Base-by-base conservation (phyloP, 2,797 vertebrate species). In the Alca torda region DNA sequence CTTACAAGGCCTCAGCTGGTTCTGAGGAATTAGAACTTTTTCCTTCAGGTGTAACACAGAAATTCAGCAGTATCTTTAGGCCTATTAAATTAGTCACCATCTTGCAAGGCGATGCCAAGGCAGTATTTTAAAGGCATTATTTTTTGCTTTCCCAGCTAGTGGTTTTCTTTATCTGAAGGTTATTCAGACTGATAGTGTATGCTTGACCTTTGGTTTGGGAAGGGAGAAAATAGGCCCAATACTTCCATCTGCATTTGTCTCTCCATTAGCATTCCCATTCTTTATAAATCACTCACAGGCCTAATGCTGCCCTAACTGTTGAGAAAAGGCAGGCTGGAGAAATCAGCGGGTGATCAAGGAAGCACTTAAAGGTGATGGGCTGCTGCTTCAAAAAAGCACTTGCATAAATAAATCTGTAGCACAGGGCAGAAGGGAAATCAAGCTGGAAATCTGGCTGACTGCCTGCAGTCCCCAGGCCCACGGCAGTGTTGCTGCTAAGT, bases 361-460 rank as follows among this genome's bases (percentile, higher is more conserved):
- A 94, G 37, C 86, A 90, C 85, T 97, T 95, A 90, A 84, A 95
- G 77, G 90, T 91, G 95, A 89, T 90, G 84, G 88, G 90, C 78
- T 90, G 77, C 70, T 89, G 85, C 77, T 94, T 94, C 64, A 89
- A 48, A 95, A 95, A 93, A 85, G 45, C 72, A 87, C 68, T 90
- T 95, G 77, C 89, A 91, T 95, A 90, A 96, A 93, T 95, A 96
- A 93, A 90, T 94, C 60, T 93, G 64, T 37, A 83, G 72, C 56
- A 74, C 26, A 74, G 26, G 67, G 60, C 86, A 92, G 72, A 83
- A 93, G 56, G 80, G 50, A 94, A 95, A 92, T 69, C 64, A 91
- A 91, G 45, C 53, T 76, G 26, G 12, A 84, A 90, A 87, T 74
- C 81, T 92, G 72, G 12, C 95, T 57, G 75, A 2, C 78, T 95